Conservation (phyloP, 2,113 vertebrate genomes). For the Tichodroma muraria region DNA sequence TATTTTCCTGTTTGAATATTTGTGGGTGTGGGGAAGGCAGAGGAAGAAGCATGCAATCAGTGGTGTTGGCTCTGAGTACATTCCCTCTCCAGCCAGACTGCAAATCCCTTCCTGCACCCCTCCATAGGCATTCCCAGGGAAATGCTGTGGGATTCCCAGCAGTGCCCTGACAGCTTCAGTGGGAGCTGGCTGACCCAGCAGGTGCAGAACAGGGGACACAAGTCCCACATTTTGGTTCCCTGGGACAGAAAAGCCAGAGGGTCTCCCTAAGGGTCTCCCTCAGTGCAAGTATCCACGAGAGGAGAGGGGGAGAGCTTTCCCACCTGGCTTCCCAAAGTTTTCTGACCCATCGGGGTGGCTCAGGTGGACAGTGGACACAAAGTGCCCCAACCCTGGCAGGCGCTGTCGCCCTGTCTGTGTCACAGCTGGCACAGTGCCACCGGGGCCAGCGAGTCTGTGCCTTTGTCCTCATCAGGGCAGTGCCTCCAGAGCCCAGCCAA, state of each 20-base stretch:
- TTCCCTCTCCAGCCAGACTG: not conserved
- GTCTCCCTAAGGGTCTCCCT: fast-evolving
- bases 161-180: not conserved
- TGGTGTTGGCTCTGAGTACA: not conserved
- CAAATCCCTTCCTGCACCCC: not conserved
- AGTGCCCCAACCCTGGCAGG: not conserved
- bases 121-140: not conserved
- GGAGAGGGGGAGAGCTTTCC: not conserved
- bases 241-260: not conserved
- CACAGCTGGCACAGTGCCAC: not conserved
- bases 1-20: not conserved
- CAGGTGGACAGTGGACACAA: not conserved
- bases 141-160: not conserved
- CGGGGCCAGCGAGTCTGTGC: not conserved
- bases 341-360: not conserved
- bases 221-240: fast-evolving
- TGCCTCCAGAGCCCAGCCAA: not conserved
- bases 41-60: not conserved
- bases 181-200: not conserved
- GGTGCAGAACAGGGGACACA: not conserved
- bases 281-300: not conserved
- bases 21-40: not conserved
- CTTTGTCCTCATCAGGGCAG: not conserved
- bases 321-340: not conserved
- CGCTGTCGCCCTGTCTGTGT: not conserved